Evolutionary conservation across 1,140 invertebrate species (phyloP), one percentile per base, ranked within the genome.

Genomic region (Pseudobourletiella spinata): DNA sequence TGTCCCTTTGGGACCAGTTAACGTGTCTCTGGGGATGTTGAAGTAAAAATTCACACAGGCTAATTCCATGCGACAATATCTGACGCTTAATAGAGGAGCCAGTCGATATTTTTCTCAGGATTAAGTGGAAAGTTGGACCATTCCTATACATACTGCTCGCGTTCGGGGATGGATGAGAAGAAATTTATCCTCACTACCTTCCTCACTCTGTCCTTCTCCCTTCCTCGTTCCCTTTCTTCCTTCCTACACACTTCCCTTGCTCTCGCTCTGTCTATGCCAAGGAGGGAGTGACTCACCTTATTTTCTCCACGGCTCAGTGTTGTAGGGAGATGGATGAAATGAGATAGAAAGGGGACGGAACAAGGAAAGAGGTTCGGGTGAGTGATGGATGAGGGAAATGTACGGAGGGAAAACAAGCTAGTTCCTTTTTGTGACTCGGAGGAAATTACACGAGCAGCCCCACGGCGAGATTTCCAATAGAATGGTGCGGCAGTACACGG

Each of bases 271-370:
- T 46, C 4, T n/a, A 6, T 46, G n/a, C 3, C n/a, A n/a, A n/a
- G n/a, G n/a, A n/a, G 32, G n/a, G n/a, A 39, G n/a, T 39, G 32
- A 39, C n/a, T 39, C 32, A 39, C 8, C 32, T 39, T 39, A 39
- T n/a, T 39, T 8, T 11, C 32, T 39, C n/a, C n/a, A 11, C 32
- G n/a, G 15, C 15, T 46, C 15, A 14, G 44, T 46, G 44, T 46
- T 26, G 22, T 22, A 26, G 28, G 22, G 11, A 51, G 48, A 51
- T 51, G 25, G 48, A 51, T 51, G 48, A 51, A 51, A 51, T 51
- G 24, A 51, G 48, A 51, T 51, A 51, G 48, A 51, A 26, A 51
- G 48, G 6, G 28, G 48, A 51, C 48, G 48, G 48, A 26, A 51
- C 8, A 51, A 51, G 48, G 48, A 51, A 51, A 26, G 14, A 51